Evolutionary conservation across 2,797 vertebrate genomes (phyloP).

Genomic region (Chromis chromis): DNA sequence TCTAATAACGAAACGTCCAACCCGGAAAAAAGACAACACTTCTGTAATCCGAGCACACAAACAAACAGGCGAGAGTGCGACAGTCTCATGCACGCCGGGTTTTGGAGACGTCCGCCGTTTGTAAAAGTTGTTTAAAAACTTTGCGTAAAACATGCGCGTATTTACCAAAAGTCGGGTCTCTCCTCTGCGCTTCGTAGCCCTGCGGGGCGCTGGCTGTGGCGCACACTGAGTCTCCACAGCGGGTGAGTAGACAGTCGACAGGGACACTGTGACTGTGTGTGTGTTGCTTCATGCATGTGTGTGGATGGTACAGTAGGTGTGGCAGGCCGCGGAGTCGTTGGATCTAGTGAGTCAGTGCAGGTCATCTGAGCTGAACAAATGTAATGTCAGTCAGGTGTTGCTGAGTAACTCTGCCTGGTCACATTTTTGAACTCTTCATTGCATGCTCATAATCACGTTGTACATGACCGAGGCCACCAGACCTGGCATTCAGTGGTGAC

Average conservation of each 20-base stretch:
- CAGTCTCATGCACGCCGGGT: conserved; percentile 32
- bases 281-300: neutral
- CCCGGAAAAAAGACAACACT: conserved; percentile 80
- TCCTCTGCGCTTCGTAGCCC: conserved; percentile 53
- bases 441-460: conserved; percentile 28
- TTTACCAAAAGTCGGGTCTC: conserved; percentile 4
- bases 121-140: conserved; percentile 41
- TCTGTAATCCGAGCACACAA: conserved; percentile 67
- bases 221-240: conserved; percentile 69
- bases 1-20: conserved; percentile 80
- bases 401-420: conserved; percentile 45
- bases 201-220: conserved; percentile 76
- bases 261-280: conserved; percentile 15
- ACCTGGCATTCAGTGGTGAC: too few relatives aligned
- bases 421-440: conserved; percentile 11
- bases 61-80: conserved; percentile 52
- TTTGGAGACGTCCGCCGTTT: neutral
- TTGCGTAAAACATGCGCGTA: conserved; percentile 44
- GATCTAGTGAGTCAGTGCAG: conserved; percentile 58
- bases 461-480: neutral
- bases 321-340: conserved; percentile 43
- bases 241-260: conserved; percentile 67
- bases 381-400: conserved; percentile 51
- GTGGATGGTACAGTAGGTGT: conserved; percentile 60
- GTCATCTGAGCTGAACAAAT: conserved; percentile 59